Conservation (phyloP, 2,888 invertebrate genomes). For the Invenusta paracnida region DNA sequence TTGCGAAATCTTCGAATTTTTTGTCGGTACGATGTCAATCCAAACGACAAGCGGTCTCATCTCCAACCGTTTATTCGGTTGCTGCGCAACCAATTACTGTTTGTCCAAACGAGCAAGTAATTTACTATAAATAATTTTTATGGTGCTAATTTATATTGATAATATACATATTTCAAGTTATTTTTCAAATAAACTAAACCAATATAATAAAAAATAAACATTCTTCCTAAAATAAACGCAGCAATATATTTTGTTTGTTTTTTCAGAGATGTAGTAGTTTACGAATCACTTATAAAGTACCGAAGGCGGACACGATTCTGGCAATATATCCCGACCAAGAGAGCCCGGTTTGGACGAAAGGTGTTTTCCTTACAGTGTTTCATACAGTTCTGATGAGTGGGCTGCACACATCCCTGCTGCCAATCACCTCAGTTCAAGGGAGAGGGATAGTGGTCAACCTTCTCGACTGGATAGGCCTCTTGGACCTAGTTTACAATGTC, state of each 20-base stretch:
- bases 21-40: not conserved
- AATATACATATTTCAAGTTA: not conserved
- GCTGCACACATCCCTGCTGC: not conserved
- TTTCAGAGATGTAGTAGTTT: not conserved
- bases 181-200: not conserved
- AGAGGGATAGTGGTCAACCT: not conserved
- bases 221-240: not conserved
- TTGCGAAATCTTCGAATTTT: not conserved
- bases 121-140: not conserved
- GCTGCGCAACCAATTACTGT: not conserved
- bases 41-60: not conserved
- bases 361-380: not conserved
- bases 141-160: not conserved
- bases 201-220: not conserved
- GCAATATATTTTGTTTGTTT: not conserved
- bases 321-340: not conserved
- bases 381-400: not conserved
- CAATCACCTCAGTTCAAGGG: not conserved
- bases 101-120: not conserved
- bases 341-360: not conserved
- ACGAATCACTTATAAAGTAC: not conserved
- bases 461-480: too few species aligned
- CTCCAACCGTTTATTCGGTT: not conserved
- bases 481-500: too few species aligned
- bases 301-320: not conserved